Evolutionary conservation across 2,797 vertebrate genomes (phyloP).

Genomic region (Hippoglossus hippoglossus): DNA sequence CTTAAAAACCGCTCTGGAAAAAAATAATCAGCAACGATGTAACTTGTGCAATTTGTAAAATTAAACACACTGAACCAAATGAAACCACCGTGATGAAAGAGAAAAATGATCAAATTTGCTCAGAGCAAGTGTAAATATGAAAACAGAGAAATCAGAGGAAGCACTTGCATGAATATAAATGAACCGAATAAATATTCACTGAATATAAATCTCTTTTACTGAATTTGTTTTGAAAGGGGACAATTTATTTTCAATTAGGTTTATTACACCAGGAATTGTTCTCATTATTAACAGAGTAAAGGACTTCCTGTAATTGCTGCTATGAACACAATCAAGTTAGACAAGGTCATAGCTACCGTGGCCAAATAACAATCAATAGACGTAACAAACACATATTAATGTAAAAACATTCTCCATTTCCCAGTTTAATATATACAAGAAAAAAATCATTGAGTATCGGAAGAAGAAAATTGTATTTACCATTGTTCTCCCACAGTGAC

Average conservation of each 20-base stretch:
- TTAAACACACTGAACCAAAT: slow-evolving; percentile 15
- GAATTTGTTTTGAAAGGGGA: slow-evolving; percentile 22
- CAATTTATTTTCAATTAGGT: slow-evolving; percentile 17
- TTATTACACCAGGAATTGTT: slow-evolving; percentile 20
- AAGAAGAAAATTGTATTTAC: slow-evolving; percentile 31
- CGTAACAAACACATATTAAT: slow-evolving; percentile 4
- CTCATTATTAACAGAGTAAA: slow-evolving; percentile 25
- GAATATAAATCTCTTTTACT: slow-evolving; percentile 27
- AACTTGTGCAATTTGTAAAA: slow-evolving; percentile 10
- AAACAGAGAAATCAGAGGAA: slow-evolving; percentile 15
- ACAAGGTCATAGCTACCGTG: slow-evolving; percentile 16
- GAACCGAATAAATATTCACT: neutral
- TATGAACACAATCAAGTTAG: slow-evolving; percentile 27
- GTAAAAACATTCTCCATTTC: neutral
- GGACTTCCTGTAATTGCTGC: slow-evolving; percentile 17
- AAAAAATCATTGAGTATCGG: slow-evolving; percentile 6
- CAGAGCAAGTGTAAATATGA: slow-evolving; percentile 2
- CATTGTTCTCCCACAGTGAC: slow-evolving; percentile 9
- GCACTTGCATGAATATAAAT: slow-evolving; percentile 40
- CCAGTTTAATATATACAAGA: slow-evolving; percentile 1
- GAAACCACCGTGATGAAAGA: neutral
- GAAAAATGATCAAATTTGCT: neutral
- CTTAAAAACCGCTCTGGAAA: slow-evolving; percentile 12
- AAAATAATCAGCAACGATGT: slow-evolving; percentile 22
- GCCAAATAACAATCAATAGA: slow-evolving; percentile 18